Base-by-base conservation (phyloP, 2,888 invertebrate genomes). In the Agonopterix heracliana region DNA sequence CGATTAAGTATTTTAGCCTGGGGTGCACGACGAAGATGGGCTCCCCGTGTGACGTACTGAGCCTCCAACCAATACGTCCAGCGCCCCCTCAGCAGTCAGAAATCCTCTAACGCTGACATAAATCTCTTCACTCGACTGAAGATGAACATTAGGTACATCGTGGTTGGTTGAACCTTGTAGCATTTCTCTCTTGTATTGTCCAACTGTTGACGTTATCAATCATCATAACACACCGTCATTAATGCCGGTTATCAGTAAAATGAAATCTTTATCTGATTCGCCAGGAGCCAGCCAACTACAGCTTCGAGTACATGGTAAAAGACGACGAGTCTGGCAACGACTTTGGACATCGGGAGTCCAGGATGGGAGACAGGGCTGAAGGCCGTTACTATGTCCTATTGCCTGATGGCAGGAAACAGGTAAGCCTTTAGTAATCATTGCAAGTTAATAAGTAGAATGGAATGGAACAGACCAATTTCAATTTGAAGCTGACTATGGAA, bases 401-500 rank as follows among this genome's bases (percentile, higher is more conserved):
- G 48, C 93, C 93, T 55, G 93, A 93, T 73, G 93, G 93, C 44
- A 90, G 93, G 64, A 92, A 91, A 68, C 92, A 92, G 86, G 89
- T 89, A 53, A 48, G 44, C 10, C 26, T 26, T 26, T 26, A 7
- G 26, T 26, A 26, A 26, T 1, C 26, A 5, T 26, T 26, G 5
- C 5, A 26, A 26, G 26, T 26, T 26, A 7, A 26, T 26, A 26
- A 26, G 26, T 17, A 17, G 17, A 17, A 17, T 17, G n/a, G n/a
- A 17, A 2, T n/a, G n/a, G n/a, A 17, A 17, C 26, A 26, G 26
- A 26, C 7, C 26, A 7, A 26, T 26, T 5, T 7, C 26, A 26
- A 26, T 26, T 7, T 26, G 26, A 26, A 26, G 26, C 26, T 26
- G 26, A 26, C 26, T 5, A 26, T 26, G 26, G 26, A 26, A 26